Percentiles rank a stretch among this genome's conserved stretches.
Conservation (phyloP, 2,797 vertebrate genomes). For the Chelonia mydas region DNA sequence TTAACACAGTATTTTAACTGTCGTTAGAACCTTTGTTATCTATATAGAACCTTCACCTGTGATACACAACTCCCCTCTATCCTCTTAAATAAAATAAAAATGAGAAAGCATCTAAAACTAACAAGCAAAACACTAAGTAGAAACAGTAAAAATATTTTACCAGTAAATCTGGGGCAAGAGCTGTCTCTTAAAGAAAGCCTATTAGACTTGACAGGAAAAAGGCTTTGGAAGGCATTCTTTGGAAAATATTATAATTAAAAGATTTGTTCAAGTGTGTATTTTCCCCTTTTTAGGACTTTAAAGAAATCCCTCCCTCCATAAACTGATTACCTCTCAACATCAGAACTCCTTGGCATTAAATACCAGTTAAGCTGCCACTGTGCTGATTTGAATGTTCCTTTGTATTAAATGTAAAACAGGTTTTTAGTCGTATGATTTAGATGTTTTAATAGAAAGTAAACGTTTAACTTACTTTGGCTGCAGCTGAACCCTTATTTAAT, state of each 20-base stretch:
- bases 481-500: conserved; percentile 75
- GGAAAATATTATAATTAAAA: conserved; percentile 73
- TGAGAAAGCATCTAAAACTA: conserved; percentile 35
- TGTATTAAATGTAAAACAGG: conserved; percentile 74
- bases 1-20: neutral
- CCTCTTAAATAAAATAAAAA: conserved; percentile 50
- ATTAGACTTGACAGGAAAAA: conserved; percentile 69
- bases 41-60: neutral
- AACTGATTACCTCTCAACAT: conserved; percentile 73
- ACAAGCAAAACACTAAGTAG: conserved; percentile 51
- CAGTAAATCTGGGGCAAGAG: conserved; percentile 77
- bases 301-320: conserved; percentile 70
- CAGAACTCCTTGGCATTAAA: conserved; percentile 40
- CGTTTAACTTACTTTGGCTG: conserved; percentile 78
- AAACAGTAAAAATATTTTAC: conserved; percentile 66
- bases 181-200: conserved; percentile 66
- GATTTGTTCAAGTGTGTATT: conserved; percentile 63
- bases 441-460: conserved; percentile 80
- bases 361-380: conserved; percentile 23
- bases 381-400: conserved; percentile 70
- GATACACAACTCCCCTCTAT: neutral
- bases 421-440: conserved; percentile 83
- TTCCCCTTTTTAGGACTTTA: conserved; percentile 70
- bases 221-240: conserved; percentile 61
- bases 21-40: neutral